Base-by-base conservation (phyloP, 2,113 vertebrate genomes). In the Nipponia nippon region DNA sequence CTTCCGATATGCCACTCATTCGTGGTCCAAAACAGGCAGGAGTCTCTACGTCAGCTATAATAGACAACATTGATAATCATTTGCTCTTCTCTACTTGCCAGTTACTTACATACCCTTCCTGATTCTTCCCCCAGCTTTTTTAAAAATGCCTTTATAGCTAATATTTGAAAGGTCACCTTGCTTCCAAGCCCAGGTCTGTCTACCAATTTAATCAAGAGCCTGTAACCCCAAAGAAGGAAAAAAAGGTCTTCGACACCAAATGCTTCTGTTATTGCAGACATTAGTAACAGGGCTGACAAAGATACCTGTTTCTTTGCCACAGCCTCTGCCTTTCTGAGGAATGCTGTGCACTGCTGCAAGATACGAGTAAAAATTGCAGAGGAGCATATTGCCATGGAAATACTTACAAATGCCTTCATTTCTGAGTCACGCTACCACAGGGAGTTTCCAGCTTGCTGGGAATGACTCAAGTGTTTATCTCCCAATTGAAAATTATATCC, bases 311-410 rank as follows among this genome's bases (percentile, higher is more conserved):
- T 58, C 72, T n/a, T 30, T 53, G 49, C 53, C 52, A 77, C 71
- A 58, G 40, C 67, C 21, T 67, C 70, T 93, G 59, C 47, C 87
- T 84, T 70, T 73, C 83, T 63, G 56, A 71, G 26, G 29, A 89
- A 47, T 0, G 0, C 26, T 72, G 38, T 62, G 22, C 40, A 40
- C 38, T 84, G 72, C 65, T 89, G 49, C 59, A 36, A 87, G 83
- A 66, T 13, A 42, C 0, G 7, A 91, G 87, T 87, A 87, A 65
- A 82, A 61, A 40, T 7, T 42, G 40, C 46, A 58, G 87, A 89
- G 65, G 80, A 94, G 73, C 52, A 85, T 50, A 94, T 87, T 95
- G 73, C 95, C 94, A 94, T 85, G 91, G 96, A 94, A 94, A 95
- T 97, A 44, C 76, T 94, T 81, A 90, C 8, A 77, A 87, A 95